Conservation (phyloP, 2,888 invertebrate genomes). For the Idaea dimidiata region DNA sequence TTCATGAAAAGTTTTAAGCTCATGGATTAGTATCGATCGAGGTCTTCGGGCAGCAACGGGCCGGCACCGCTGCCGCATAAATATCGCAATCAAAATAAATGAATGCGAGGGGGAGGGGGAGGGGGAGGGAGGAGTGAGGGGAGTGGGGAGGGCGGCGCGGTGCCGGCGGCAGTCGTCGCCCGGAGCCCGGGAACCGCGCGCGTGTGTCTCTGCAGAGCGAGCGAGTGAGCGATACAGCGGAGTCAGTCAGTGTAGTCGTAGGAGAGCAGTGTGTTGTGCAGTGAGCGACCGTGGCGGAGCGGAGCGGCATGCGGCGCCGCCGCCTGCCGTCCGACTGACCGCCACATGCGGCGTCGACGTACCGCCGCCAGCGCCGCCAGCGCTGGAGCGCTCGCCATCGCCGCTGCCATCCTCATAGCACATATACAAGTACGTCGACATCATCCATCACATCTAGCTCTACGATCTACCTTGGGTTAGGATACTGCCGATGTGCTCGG, state of each 20-base stretch:
- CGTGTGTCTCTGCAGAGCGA: constrained; percentile 28
- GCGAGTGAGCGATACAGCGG: constrained; percentile 5
- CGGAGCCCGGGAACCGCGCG: constrained; percentile 58
- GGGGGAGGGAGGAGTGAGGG: constrained; percentile 26
- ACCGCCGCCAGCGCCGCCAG: no score
- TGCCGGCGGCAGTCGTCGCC: constrained; percentile 51
- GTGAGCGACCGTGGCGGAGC: constrained; percentile 12
- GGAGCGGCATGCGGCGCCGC: constrained; percentile 57
- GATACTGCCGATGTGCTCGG: no score
- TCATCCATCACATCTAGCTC: no score
- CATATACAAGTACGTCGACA: no score
- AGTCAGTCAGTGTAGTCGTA: no score
- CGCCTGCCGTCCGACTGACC: constrained; percentile 53
- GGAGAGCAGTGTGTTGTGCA: constrained; percentile 9
- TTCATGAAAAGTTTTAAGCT: no score
- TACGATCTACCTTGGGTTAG: no score
- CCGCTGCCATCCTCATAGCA: constrained; percentile 56
- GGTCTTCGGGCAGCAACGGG: no score
- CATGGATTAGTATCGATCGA: no score
- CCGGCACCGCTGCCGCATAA: no score
- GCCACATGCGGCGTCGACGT: constrained; percentile 68
- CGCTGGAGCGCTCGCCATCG: constrained; percentile 62
- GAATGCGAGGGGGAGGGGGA: constrained; percentile 36
- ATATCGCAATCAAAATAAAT: constrained; percentile 57
- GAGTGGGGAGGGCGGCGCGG: constrained; percentile 40